Evolutionary conservation across 1,140 invertebrate species (phyloP).

Genomic region (Ceratitis capitata): DNA sequence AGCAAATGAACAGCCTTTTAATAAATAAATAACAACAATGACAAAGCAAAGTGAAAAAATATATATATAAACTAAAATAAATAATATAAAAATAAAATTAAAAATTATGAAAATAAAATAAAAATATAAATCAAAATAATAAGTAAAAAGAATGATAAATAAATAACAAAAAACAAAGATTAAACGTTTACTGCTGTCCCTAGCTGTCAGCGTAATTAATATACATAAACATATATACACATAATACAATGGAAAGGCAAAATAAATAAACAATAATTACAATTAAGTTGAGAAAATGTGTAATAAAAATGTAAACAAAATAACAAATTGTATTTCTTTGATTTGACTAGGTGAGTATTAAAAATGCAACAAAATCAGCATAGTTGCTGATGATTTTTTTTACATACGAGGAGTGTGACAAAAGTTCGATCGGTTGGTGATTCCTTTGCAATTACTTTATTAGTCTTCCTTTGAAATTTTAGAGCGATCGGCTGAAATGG

Average conservation of each 20-base stretch:
- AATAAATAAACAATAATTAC: slow-evolving; percentile 29
- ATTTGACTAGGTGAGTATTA: not conserved
- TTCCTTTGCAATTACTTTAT: no score
- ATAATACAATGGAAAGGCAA: not conserved
- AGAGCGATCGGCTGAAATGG: no score
- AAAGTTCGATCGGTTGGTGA: no score
- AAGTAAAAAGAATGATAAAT: slow-evolving; percentile 17
- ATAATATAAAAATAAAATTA: no score
- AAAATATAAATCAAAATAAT: slow-evolving; percentile 1
- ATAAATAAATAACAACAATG: not conserved
- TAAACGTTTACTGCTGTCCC: not conserved
- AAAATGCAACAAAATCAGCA: not conserved
- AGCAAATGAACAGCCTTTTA: slow-evolving; percentile 6
- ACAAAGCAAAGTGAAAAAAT: not conserved
- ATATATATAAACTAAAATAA: no score
- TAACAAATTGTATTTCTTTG: slow-evolving; percentile 24
- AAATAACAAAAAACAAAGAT: not conserved
- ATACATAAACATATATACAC: not conserved
- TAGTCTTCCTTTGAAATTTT: no score
- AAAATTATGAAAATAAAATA: no score
- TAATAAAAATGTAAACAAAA: slow-evolving; percentile 38
- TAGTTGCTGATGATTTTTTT: no score
- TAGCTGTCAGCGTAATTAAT: not conserved
- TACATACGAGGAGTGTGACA: no score
- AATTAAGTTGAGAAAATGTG: slow-evolving; percentile 38